These are phyloP conservation scores for Sminthurides aquaticus DNA, from an alignment of 2,888 invertebrate genomes.

Conservation along the genomic window DNA sequence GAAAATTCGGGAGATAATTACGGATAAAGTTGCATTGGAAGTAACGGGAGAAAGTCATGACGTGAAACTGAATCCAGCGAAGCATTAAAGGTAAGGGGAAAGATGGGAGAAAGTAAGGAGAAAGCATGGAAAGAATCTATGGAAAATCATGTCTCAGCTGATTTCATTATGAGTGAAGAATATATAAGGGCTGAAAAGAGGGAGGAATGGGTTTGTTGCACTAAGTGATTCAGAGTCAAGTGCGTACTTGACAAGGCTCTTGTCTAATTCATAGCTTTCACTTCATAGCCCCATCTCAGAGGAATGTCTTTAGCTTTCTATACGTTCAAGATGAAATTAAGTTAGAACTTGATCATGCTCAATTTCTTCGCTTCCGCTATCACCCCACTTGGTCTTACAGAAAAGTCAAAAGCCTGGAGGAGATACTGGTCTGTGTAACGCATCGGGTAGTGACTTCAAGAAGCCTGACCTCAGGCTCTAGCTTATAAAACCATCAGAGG, in stretches of 20 bases:
- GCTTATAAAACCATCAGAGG: no score
- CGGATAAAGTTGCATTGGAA: background rate
- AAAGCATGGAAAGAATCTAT: background rate
- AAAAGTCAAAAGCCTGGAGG: no score
- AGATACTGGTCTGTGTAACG: no score
- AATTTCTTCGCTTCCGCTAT: background rate
- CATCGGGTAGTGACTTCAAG: no score
- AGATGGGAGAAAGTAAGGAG: background rate
- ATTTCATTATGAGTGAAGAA: background rate
- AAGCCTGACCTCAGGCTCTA: no score
- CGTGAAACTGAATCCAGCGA: background rate
- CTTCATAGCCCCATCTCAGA: background rate
- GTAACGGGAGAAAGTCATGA: background rate
- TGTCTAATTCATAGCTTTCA: background rate
- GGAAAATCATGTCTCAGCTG: background rate
- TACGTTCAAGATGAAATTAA: background rate
- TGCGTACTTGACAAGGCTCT: background rate
- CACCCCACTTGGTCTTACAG: no score
- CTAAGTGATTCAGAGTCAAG: background rate
- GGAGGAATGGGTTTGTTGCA: background rate
- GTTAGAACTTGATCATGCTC: background rate
- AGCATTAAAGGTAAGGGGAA: background rate
- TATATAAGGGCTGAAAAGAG: background rate
- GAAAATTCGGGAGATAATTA: background rate
- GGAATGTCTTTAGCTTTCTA: background rate